Percentiles rank a stretch among this genome's conserved stretches.
phyloP scores from a whole-genome alignment of 2,888 invertebrate species.

The Drosophila peninsularis region DNA sequence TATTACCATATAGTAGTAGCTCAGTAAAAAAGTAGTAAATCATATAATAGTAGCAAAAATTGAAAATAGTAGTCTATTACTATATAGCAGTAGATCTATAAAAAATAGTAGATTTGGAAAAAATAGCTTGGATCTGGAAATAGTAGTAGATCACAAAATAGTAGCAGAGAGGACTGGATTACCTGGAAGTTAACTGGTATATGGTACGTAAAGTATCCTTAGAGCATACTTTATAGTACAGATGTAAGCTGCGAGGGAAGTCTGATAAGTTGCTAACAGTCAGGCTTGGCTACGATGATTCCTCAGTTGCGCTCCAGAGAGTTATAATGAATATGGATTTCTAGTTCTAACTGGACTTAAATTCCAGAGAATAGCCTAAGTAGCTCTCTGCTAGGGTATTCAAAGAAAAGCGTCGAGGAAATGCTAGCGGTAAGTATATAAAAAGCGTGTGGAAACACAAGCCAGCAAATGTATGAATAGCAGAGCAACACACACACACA shows the following conservation, averaged over 20 bases:
- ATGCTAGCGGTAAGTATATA: conserved; percentile 60
- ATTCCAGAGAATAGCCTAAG: too few relatives aligned
- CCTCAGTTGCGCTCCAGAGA: too few relatives aligned
- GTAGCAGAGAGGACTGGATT: not conserved
- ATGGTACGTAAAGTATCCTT: not conserved
- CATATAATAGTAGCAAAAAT: too few relatives aligned
- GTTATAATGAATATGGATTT: too few relatives aligned
- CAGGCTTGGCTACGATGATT: too few relatives aligned
- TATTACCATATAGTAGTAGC: too few relatives aligned
- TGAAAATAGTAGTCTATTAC: too few relatives aligned
- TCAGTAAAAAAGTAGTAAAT: too few relatives aligned
- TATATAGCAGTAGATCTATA: too few relatives aligned
- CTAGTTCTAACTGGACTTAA: too few relatives aligned
- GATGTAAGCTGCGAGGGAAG: not conserved
- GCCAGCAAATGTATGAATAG: conserved; percentile 66
- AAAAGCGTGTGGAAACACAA: conserved; percentile 69
- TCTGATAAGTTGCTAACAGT: not conserved
- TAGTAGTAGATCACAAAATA: not conserved
- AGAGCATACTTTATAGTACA: not conserved
- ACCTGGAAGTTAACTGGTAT: not conserved
- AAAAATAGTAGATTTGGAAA: too few relatives aligned
- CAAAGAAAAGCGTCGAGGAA: conserved; percentile 22
- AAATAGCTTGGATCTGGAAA: not conserved
- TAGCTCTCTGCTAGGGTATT: conserved; percentile 17
- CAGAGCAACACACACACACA: conserved; percentile 34